Percentiles rank a stretch among this genome's conserved stretches.
Evolutionary conservation across 2,888 invertebrate species (phyloP).

Genomic region (Dryobota labecula): DNA sequence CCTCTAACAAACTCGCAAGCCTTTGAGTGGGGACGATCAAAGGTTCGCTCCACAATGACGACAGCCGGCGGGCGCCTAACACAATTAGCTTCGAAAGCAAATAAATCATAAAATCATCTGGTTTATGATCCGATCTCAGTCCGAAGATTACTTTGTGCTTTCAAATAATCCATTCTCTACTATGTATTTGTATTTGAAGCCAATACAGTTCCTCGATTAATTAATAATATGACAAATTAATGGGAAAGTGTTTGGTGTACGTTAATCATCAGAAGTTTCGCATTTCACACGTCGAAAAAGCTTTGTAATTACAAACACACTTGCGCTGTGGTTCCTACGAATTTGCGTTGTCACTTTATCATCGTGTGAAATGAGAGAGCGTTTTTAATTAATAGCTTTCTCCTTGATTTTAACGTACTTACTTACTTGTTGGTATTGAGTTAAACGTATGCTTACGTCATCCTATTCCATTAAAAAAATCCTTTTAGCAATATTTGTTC

Average conservation of each 20-base stretch:
- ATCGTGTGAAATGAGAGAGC: slow-evolving; percentile 82
- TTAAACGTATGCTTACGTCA: slow-evolving; percentile 61
- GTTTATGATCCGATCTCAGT: slow-evolving; percentile 75
- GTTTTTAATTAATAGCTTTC: slow-evolving; percentile 87
- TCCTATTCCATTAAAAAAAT: slow-evolving; percentile 43
- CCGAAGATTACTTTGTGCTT: slow-evolving; percentile 73
- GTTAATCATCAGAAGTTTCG: slow-evolving; percentile 81
- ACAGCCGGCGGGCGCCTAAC: slow-evolving; percentile 78
- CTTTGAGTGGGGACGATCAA: slow-evolving; percentile 73
- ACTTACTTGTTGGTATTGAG: slow-evolving; percentile 64
- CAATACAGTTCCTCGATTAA: slow-evolving; percentile 74
- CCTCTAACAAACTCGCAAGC: slow-evolving; percentile 69
- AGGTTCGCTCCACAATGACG: slow-evolving; percentile 71
- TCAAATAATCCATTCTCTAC: slow-evolving; percentile 54
- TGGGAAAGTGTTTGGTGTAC: slow-evolving; percentile 77
- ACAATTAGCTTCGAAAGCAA: slow-evolving; percentile 83
- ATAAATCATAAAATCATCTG: slow-evolving; percentile 83
- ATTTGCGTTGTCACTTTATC: slow-evolving; percentile 86
- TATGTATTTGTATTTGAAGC: slow-evolving; percentile 55
- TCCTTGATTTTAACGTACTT: slow-evolving; percentile 75
- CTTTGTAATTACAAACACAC: slow-evolving; percentile 83
- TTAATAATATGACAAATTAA: slow-evolving; percentile 84
- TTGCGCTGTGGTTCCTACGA: slow-evolving; percentile 69
- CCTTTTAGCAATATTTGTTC: slow-evolving; percentile 59
- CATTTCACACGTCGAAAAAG: slow-evolving; percentile 78